phyloP scores from a whole-genome alignment of 2,797 vertebrate genomes.

The Parambassis ranga region DNA sequence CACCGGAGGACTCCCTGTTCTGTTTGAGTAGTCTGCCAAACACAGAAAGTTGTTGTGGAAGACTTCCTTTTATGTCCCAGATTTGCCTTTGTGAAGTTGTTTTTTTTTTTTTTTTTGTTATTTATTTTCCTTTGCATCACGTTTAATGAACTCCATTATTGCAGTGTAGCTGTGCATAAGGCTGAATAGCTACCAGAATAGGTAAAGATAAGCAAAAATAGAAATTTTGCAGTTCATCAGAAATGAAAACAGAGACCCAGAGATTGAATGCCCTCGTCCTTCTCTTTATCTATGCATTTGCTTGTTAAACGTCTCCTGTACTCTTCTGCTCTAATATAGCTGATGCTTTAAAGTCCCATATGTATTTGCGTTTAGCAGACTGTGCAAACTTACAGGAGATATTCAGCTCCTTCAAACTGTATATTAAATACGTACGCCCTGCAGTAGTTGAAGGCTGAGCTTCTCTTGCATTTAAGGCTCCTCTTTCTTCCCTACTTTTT shows the following conservation, averaged over 20 bases:
- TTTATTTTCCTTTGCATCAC: neutral
- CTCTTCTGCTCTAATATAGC: too few relatives aligned
- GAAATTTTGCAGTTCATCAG: neutral
- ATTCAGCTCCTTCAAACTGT: neutral
- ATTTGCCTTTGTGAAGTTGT: neutral
- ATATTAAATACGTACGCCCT: neutral
- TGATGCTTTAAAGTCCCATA: too few relatives aligned
- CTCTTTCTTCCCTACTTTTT: constrained; percentile 1
- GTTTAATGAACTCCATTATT: neutral
- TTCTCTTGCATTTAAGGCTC: neutral
- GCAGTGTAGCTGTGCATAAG: too few relatives aligned
- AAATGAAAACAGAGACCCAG: neutral
- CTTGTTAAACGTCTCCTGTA: neutral
- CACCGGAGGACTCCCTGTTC: neutral
- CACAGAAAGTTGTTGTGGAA: neutral
- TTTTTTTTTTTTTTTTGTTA: neutral
- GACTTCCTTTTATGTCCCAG: neutral
- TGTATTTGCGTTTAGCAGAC: too few relatives aligned
- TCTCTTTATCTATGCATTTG: neutral
- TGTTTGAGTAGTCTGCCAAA: neutral
- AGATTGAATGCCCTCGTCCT: too few relatives aligned
- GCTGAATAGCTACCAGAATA: neutral
- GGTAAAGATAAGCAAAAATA: neutral
- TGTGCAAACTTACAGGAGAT: neutral
- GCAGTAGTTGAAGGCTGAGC: neutral